These are phyloP conservation scores for Gymnocheta viridis DNA, from an alignment of 2,888 invertebrate species.

Conservation along the genomic window DNA sequence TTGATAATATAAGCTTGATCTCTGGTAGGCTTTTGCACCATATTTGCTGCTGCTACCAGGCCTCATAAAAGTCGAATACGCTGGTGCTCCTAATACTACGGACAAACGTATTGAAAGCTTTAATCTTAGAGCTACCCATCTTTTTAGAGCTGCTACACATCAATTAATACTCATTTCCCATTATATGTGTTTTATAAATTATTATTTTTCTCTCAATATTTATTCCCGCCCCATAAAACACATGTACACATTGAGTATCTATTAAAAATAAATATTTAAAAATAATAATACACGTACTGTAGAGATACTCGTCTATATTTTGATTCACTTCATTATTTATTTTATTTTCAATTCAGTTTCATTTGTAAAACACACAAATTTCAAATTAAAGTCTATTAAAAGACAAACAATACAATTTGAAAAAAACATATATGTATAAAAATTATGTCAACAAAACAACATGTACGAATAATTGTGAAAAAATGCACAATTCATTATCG, in stretches of 20 bases:
- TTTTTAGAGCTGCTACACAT: no score
- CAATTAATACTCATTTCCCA: neutral
- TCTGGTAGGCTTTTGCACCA: no score
- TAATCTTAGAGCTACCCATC: no score
- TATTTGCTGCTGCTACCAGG: no score
- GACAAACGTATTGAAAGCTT: no score
- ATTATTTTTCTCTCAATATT: neutral
- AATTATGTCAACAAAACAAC: slow-evolving; percentile 43
- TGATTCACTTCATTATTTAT: neutral
- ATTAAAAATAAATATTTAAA: neutral
- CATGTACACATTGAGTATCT: no score
- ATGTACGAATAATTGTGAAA: neutral
- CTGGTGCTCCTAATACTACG: no score
- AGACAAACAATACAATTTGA: slow-evolving; percentile 15
- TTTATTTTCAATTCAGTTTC: neutral
- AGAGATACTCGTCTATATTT: neutral
- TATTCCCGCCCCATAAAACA: neutral
- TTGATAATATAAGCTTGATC: no score
- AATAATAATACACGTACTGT: neutral
- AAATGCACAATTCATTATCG: slow-evolving; percentile 32
- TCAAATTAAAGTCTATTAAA: slow-evolving; percentile 17
- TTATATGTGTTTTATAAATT: neutral
- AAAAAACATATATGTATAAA: no score
- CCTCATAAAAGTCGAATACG: no score
- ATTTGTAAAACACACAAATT: neutral